Conservation (phyloP, 1,140 invertebrate species). For the Pygmarrhopalites habei region DNA sequence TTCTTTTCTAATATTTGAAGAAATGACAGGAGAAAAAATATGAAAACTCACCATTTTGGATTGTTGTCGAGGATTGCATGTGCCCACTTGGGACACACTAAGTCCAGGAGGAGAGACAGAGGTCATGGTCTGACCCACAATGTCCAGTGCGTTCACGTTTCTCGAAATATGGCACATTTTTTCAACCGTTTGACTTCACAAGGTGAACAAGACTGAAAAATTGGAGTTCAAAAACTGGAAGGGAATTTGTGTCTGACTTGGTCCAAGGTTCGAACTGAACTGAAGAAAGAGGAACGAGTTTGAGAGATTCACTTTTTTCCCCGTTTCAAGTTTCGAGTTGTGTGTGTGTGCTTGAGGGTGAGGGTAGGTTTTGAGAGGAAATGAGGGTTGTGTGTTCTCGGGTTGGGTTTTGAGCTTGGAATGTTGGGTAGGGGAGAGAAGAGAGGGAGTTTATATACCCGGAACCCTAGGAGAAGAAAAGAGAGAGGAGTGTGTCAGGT, state of each 20-base stretch:
- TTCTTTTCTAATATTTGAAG: background rate
- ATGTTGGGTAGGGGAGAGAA: too few species aligned
- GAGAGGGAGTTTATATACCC: too few species aligned
- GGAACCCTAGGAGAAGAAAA: too few species aligned
- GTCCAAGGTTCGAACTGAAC: too few species aligned
- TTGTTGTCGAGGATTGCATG: conserved; percentile 18
- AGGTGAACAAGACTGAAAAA: background rate
- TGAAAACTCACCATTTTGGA: conserved; percentile 31
- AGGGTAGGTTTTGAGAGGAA: too few species aligned
- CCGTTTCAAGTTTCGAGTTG: too few species aligned
- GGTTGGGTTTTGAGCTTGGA: too few species aligned
- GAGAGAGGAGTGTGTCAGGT: conserved; percentile 37
- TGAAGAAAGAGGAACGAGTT: too few species aligned
- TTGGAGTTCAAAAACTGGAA: background rate
- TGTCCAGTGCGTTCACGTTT: conserved; percentile 8
- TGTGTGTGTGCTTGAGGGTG: background rate
- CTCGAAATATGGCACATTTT: conserved; percentile 29
- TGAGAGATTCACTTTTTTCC: too few species aligned
- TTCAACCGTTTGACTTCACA: background rate
- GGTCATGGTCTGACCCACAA: background rate
- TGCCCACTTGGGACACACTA: conserved; percentile 5
- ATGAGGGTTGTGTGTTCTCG: too few species aligned
- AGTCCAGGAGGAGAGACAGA: background rate
- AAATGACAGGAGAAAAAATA: background rate
- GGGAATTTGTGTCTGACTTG: background rate